Evolutionary conservation across 2,113 vertebrate genomes (phyloP).

Genomic region (Brachypodius melanocephalos): DNA sequence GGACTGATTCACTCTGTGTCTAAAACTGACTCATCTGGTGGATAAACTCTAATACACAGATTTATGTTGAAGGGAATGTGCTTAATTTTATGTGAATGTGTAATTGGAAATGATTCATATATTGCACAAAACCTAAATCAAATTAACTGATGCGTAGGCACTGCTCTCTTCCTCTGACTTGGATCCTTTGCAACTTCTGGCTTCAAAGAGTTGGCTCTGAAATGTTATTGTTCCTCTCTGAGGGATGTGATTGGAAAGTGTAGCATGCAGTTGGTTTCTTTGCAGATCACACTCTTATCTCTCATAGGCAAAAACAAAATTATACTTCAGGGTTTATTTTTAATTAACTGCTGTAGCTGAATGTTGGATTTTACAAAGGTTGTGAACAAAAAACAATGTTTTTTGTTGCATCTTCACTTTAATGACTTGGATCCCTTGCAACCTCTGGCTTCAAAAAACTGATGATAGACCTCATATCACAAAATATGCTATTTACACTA

Average conservation of each 20-base stretch:
- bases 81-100: not conserved
- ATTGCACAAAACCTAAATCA: not conserved
- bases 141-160: not conserved
- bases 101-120: not conserved
- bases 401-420: not conserved
- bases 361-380: not conserved
- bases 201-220: not conserved
- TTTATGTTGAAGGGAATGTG: not conserved
- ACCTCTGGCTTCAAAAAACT: not conserved
- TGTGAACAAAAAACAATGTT: not conserved
- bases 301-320: not conserved
- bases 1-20: not conserved
- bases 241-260: not conserved
- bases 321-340: not conserved
- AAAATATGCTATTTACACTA: not conserved
- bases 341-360: not conserved
- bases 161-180: not conserved
- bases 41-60: not conserved
- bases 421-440: not conserved
- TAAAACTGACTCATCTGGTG: not conserved
- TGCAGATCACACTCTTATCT: not conserved
- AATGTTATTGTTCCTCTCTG: not conserved
- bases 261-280: not conserved
- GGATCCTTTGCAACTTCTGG: not conserved
- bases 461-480: not conserved